These are phyloP conservation scores for Sinocyclocheilus maitianheensis DNA, from an alignment of 2,113 vertebrate species.

Conservation along the genomic window DNA sequence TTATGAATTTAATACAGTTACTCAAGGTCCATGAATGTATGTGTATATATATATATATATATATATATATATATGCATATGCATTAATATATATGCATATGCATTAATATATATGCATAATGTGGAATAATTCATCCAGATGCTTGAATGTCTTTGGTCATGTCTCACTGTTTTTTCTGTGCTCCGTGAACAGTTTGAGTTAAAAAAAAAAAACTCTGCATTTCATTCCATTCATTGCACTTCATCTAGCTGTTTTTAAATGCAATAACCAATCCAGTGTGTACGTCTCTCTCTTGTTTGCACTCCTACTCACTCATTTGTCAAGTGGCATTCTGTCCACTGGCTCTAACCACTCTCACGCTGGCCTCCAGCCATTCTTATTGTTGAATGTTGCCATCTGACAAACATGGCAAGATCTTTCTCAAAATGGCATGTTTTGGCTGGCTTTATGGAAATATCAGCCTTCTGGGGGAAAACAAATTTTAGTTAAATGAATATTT, in stretches of 20 bases:
- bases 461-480: neutral
- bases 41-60: neutral
- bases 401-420: conserved; percentile 17
- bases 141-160: neutral
- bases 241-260: neutral
- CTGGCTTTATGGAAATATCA: neutral
- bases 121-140: neutral
- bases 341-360: neutral
- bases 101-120: neutral
- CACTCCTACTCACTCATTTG: neutral
- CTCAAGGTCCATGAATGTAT: neutral
- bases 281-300: neutral
- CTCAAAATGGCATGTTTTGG: neutral
- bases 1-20: neutral
- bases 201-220: neutral
- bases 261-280: neutral
- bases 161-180: neutral
- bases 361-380: neutral
- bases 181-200: neutral
- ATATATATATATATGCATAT: too few relatives aligned
- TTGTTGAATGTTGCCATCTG: neutral
- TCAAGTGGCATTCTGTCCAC: neutral
- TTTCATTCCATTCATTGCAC: neutral
- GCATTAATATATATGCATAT: neutral
- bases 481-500: neutral